Evolutionary conservation across 2,888 invertebrate genomes (phyloP).

Genomic region (Drosophila multiciliata): DNA sequence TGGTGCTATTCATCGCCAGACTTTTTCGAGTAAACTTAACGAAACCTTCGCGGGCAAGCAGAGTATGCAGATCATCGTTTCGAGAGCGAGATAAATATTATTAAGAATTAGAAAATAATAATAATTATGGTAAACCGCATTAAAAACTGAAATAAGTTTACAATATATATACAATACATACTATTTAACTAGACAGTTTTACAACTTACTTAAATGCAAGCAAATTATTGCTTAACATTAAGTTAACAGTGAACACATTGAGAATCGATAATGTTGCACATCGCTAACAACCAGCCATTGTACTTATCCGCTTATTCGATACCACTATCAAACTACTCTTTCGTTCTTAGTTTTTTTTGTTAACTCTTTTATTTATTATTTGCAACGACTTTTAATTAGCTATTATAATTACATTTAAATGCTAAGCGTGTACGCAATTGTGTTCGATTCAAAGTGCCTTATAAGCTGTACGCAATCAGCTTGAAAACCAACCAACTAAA

Average conservation of each 20-base stretch:
- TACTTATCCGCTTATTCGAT: conserved; percentile 52
- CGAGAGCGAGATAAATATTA: not conserved
- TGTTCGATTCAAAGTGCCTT: conserved; percentile 53
- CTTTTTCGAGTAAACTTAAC: conserved; percentile 28
- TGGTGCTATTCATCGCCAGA: conserved; percentile 6
- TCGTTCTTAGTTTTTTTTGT: conserved; percentile 58
- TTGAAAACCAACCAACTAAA: conserved; percentile 32
- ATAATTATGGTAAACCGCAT: not conserved
- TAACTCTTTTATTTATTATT: conserved; percentile 58
- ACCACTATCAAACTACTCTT: conserved; percentile 45
- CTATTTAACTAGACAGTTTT: not conserved
- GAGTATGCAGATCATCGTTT: conserved; percentile 9
- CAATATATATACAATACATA: not conserved
- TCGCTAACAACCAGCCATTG: conserved; percentile 32
- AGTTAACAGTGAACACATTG: conserved; percentile 1
- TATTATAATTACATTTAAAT: conserved; percentile 28
- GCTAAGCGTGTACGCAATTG: conserved; percentile 30
- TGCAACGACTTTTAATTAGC: conserved; percentile 40
- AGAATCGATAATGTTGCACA: conserved; percentile 15
- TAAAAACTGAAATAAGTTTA: not conserved
- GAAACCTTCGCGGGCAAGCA: conserved; percentile 15
- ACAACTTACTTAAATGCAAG: not conserved
- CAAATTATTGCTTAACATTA: not conserved
- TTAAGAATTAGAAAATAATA: not conserved
- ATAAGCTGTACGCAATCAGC: conserved; percentile 40